Conservation (phyloP, 2,888 invertebrate species). For the Luffia ferchaultella region DNA sequence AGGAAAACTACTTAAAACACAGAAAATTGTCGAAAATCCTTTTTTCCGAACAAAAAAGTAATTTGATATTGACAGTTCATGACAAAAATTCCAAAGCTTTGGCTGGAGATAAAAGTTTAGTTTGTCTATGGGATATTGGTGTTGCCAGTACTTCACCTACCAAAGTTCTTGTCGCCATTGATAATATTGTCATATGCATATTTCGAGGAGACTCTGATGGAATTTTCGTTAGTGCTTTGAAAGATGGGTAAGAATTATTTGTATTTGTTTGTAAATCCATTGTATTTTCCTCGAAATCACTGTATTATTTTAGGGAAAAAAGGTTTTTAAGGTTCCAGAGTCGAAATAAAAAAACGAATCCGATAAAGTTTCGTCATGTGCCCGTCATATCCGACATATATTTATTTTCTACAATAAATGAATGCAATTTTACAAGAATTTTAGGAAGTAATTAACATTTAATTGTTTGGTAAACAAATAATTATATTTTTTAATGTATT, state of each 20-base stretch:
- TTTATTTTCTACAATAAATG: too few relatives aligned
- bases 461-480: too few relatives aligned
- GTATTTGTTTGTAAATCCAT: not conserved
- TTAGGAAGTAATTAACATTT: too few relatives aligned
- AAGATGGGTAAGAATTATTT: conserved; percentile 37
- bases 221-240: conserved; percentile 40
- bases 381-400: too few relatives aligned
- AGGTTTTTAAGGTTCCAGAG: too few relatives aligned
- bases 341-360: too few relatives aligned
- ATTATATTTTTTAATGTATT: too few relatives aligned
- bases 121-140: conserved; percentile 49
- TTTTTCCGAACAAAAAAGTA: conserved; percentile 36
- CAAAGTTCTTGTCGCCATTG: conserved; percentile 40
- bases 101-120: conserved; percentile 24
- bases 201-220: conserved; percentile 40
- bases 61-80: conserved; percentile 41
- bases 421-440: too few relatives aligned
- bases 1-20: conserved; percentile 26
- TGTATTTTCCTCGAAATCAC: not conserved
- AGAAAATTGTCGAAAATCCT: conserved; percentile 30
- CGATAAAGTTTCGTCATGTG: too few relatives aligned
- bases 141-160: conserved; percentile 34
- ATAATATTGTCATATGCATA: conserved; percentile 34
- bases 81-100: conserved; percentile 19
- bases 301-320: too few relatives aligned